Evolutionary conservation across 2,888 invertebrate species (phyloP).

Genomic region (Geophilus truncorum): DNA sequence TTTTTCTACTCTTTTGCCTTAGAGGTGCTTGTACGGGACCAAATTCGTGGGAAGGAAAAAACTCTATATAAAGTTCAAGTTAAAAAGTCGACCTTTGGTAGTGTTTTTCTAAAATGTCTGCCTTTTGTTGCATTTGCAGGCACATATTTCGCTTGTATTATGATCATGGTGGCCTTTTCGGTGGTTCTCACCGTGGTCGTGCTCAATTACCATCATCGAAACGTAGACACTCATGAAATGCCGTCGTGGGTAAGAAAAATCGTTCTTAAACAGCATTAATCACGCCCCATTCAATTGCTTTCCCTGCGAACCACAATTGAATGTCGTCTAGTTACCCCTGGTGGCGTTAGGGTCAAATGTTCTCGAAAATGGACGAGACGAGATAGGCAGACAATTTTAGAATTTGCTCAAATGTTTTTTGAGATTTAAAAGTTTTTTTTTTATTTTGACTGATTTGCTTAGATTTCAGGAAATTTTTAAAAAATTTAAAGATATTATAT

Average conservation of each 20-base stretch:
- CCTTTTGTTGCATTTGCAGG: slow-evolving; percentile 57
- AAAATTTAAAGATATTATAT: no score
- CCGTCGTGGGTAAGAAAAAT: slow-evolving; percentile 77
- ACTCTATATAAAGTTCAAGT: slow-evolving; percentile 25
- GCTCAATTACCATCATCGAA: slow-evolving; percentile 95
- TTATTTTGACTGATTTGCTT: no score
- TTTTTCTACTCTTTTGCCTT: slow-evolving; percentile 20
- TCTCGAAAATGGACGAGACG: no score
- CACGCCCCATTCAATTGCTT: background rate
- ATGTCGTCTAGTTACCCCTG: no score
- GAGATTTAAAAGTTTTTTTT: no score
- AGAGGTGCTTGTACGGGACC: slow-evolving; percentile 18
- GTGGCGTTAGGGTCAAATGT: no score
- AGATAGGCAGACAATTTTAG: no score
- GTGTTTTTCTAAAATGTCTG: background rate
- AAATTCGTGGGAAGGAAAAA: slow-evolving; percentile 3
- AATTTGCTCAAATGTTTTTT: no score
- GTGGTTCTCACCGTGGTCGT: slow-evolving; percentile 97
- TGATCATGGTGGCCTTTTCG: slow-evolving; percentile 99
- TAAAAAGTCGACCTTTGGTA: background rate
- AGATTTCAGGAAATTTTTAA: no score
- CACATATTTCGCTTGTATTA: slow-evolving; percentile 98
- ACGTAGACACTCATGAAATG: slow-evolving; percentile 95
- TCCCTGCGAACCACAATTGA: no score
- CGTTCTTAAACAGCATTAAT: background rate